Base-by-base conservation (phyloP, 2,113 vertebrate genomes). In the Alouatta palliata region DNA sequence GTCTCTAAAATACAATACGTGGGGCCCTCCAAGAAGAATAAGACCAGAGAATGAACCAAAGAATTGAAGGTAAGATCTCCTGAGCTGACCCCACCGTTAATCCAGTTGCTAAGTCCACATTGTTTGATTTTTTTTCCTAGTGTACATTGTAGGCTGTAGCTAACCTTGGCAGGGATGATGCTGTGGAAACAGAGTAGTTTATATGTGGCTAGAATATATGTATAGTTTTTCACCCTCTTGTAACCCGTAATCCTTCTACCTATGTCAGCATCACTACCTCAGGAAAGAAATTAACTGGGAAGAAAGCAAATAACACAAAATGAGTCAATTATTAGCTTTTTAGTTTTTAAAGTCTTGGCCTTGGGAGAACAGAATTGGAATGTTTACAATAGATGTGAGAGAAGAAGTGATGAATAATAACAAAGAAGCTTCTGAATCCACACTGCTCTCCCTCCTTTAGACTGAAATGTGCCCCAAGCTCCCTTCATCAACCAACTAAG, bases 271-370 rank as follows among this genome's bases (percentile, higher is more conserved):
- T 79, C 35, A 56, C 35, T 64, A 47, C 49, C 7, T 47, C 76
- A 61, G 54, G 52, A 37, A 75, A 96, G 12, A 7, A 81, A 79
- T 73, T 73, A 68, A 61, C 56, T 73, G 3, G 6, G 9, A 27
- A 75, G 66, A 96, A 84, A 87, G 54, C 35, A 84, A 94, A 81
- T 68, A 58, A 66, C 17, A 83, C 76, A 47, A 43, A 85, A 86
- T 35, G 19, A 85, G 47, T 81, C 79, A 91, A 10, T 49, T 87
- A 43, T 70, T 88, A 58, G n/a, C 43, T 66, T 86, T 96, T 93
- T 14, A 25, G 43, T 37, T 87, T 68, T 80, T 54, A 91, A 90
- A 20, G 6, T n/a, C 30, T 47, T 61, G 25, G 61, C 52, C 6
- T 87, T 20, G 23, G 43, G 52, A 81, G 81, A 85, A 89, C 49